A percentile compares a stretch with the other conserved stretches of the same genome.
Evolutionary conservation across 2,113 vertebrate species (phyloP).

Genomic region (Oplegnathus fasciatus): DNA sequence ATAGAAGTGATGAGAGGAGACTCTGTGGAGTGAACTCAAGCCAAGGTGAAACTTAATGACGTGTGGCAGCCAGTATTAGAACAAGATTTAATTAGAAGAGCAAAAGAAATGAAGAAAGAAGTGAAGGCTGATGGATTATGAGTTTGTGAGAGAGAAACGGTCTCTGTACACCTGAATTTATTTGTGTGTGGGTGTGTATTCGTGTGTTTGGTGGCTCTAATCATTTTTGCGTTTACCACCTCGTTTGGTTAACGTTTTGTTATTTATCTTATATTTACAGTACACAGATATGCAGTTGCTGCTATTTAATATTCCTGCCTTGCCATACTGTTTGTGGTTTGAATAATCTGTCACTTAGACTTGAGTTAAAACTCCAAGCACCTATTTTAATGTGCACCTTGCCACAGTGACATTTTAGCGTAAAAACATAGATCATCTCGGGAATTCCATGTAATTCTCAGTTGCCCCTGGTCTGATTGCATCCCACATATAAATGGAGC

Average conservation of each 20-base stretch:
- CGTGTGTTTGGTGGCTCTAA: background rate
- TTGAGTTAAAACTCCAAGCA: background rate
- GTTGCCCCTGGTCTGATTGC: background rate
- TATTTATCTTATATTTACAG: conserved; percentile 12
- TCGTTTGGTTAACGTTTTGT: conserved; percentile 12
- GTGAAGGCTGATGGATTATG: conserved; percentile 14
- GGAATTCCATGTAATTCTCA: background rate
- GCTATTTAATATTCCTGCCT: conserved; percentile 29
- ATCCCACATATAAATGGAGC: background rate
- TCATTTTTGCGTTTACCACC: conserved; percentile 36
- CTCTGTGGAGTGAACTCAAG: conserved; percentile 5
- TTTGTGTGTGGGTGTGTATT: background rate
- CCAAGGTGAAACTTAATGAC: conserved; percentile 61
- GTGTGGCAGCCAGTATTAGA: conserved; percentile 9
- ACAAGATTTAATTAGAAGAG: conserved; percentile 34
- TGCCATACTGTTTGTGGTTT: background rate
- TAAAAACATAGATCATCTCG: background rate
- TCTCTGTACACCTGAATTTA: background rate
- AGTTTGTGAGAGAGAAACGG: conserved; percentile 4
- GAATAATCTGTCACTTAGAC: background rate
- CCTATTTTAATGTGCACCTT: background rate
- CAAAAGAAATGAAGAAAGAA: conserved; percentile 17
- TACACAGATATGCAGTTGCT: background rate
- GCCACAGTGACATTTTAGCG: background rate
- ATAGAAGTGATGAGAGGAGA: conserved; percentile 6